Percentiles rank a stretch among this genome's conserved stretches.
phyloP scores from a whole-genome alignment of 2,888 invertebrate genomes.

The Oscheius sp. region DNA sequence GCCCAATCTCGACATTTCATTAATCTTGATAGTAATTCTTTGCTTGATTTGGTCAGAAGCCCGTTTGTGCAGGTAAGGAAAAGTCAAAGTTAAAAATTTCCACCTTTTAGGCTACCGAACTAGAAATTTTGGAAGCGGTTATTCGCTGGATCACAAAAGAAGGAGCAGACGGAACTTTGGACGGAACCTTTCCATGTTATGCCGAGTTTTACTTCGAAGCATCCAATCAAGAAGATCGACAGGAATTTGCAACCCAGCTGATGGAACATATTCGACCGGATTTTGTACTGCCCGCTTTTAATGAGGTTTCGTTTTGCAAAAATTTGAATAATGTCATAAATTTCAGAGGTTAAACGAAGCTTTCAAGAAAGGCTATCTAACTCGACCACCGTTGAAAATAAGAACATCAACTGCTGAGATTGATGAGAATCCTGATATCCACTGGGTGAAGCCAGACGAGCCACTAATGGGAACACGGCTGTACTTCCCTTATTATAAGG shows the following conservation, averaged over 20 bases:
- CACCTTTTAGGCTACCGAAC: constrained; percentile 74
- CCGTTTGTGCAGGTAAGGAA: constrained; percentile 35
- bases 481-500: constrained; percentile 94
- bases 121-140: constrained; percentile 87
- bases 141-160: constrained; percentile 91
- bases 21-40: constrained; percentile 10
- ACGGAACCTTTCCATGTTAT: constrained; percentile 35
- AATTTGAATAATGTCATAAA: not conserved
- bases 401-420: constrained; percentile 12
- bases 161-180: constrained; percentile 9
- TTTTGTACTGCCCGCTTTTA: constrained; percentile 87
- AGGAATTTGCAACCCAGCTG: constrained; percentile 74
- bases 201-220: constrained; percentile 14
- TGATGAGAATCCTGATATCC: constrained; percentile 57
- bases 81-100: not conserved
- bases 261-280: constrained; percentile 82
- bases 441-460: constrained; percentile 51
- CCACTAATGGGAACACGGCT: constrained; percentile 81
- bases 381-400: constrained; percentile 21
- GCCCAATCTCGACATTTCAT: constrained; percentile 28
- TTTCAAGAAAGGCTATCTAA: constrained; percentile 27
- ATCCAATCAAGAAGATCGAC: constrained; percentile 73
- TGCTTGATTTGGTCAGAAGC: constrained; percentile 17
- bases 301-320: constrained; percentile 44
- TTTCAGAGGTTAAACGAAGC: constrained; percentile 38